Evolutionary conservation across 2,113 vertebrate genomes (phyloP), one percentile per base, ranked within the genome.

Genomic region (Hassar affinis): DNA sequence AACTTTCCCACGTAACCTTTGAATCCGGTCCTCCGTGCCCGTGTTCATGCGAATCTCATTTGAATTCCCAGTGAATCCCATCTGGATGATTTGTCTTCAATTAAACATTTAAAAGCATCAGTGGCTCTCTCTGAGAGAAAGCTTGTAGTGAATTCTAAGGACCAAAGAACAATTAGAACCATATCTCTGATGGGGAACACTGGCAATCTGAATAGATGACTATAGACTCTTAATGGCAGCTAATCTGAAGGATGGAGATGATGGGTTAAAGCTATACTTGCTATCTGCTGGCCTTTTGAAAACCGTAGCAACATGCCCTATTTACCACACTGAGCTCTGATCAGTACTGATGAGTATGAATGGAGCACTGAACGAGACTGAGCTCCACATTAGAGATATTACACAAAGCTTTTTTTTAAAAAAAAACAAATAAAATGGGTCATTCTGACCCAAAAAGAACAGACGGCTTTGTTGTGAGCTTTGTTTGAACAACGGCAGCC

Each of bases 361-460:
- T 27, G 11, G 25, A 27, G 6, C 7, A 30, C 7, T 10, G 49
- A 33, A 54, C 35, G 49, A 54, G 30, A 68, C 35, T 42, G 2
- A 22, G 49, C 17, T 54, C 22, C 1, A 54, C 17, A 20, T 35
- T 33, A 76, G 30, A 22, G 8, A 54, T 20, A 75, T 76, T 20
- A 51, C 7, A 51, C 47, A 33, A 18, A 75, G 45, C 35, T 45
- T 69, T 1, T 30, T 10, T 9, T 47, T 9, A 18, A 18, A 4
- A 30, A 76, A 52, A 52, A 72, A n/a, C 6, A 22, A 10, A 51
- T 27, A 52, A 75, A 75, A 6, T 20, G 47, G 71, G 71, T 35
- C 47, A 54, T 54, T 54, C 30, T 54, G 74, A 54, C 74, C 74
- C 47, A 76, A 76, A 76, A 76, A 45, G 74, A 76, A 76, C 74